Base-by-base conservation (phyloP, 2,888 invertebrate genomes). In the Abscondita cerata region DNA sequence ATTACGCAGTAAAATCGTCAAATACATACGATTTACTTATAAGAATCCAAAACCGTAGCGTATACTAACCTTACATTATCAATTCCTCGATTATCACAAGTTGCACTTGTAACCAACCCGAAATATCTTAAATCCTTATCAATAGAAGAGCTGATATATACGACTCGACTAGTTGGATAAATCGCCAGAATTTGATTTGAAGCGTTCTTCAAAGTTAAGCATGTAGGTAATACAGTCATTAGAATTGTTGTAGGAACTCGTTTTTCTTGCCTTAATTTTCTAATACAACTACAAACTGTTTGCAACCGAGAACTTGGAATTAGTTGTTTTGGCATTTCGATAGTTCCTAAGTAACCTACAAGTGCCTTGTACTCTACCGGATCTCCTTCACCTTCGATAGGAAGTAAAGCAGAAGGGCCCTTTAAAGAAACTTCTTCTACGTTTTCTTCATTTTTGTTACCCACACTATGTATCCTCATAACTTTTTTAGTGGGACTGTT, bases 291-390 rank as follows among this genome's bases (percentile, higher is more conserved):
- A 59, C 93, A 86, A 12, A 96, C 90, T 13, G 92, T 89, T 78
- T 89, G 87, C 68, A 91, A 80, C 56, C 94, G 88, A 11, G 91
- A 89, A 38, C 89, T 89, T 46, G 88, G 87, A 52, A 90, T 84
- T 41, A 92, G 83, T 68, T 93, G 90, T 77, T 91, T 90, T 0
- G 97, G 96, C 84, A 97, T 96, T 81, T 97, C 97, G 66, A 98
- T 95, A 1, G 97, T 96, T 16, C 97, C 97, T 48, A 98, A 84
- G 80, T 98, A 98, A 1, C 96, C 96, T 0, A 98, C 95, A 1
- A 98, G 88, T 0, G 92, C 93, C 69, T 92, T 88, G 74, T 91
- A 92, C 65, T 92, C 92, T 6, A 92, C 84, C 0, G 88, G 83
- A 77, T 83, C 80, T 25, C 74, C 77, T 74, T 83, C 60, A 79